Conservation (phyloP, 2,113 vertebrate species). For the Mellivora capensis region DNA sequence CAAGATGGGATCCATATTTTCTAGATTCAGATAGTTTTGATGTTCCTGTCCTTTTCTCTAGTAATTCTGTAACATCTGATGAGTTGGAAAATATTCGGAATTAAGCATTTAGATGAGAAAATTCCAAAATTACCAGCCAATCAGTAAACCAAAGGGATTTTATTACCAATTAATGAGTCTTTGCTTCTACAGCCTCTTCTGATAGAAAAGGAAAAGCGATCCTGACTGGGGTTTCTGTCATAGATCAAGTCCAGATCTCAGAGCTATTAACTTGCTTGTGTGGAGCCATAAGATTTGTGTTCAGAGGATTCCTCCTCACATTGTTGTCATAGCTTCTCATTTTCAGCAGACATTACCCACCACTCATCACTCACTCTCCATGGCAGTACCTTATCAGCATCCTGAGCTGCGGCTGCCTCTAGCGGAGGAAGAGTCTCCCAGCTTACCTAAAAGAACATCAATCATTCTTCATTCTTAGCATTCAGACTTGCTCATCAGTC, state of each 20-base stretch:
- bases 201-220: constrained; percentile 42
- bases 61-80: not conserved
- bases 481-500: constrained; percentile 78
- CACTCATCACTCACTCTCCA: constrained; percentile 75
- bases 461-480: constrained; percentile 78
- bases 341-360: constrained; percentile 74
- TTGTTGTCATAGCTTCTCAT: constrained; percentile 73
- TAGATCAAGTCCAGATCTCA: constrained; percentile 60
- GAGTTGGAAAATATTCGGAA: not conserved
- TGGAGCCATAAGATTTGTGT: constrained; percentile 62
- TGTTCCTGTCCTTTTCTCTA: not conserved
- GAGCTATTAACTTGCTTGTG: constrained; percentile 69
- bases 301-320: constrained; percentile 73
- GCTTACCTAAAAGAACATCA: constrained; percentile 76
- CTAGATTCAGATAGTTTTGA: not conserved
- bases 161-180: constrained; percentile 42
- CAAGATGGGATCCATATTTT: not conserved
- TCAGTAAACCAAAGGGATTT: not conserved
- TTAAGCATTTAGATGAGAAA: not conserved
- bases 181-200: constrained; percentile 22
- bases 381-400: constrained; percentile 79
- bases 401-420: constrained; percentile 76
- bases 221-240: constrained; percentile 15
- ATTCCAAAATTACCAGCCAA: not conserved
- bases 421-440: constrained; percentile 70